Evolutionary conservation across 2,113 vertebrate genomes (phyloP).

Genomic region (Erythrocebus patas): DNA sequence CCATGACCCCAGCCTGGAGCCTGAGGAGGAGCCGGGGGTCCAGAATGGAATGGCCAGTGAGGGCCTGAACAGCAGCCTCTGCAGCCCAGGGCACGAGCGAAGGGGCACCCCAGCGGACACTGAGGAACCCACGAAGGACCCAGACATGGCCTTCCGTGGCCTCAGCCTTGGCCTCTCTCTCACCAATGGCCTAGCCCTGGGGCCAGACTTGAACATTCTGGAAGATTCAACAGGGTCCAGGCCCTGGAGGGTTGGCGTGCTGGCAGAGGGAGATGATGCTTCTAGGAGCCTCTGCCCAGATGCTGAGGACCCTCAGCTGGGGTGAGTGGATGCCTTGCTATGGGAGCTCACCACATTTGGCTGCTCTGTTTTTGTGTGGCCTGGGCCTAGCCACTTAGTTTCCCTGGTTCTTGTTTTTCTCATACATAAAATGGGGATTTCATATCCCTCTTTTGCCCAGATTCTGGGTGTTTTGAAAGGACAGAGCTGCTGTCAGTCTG

Average conservation of each 20-base stretch:
- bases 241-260: constrained; percentile 45
- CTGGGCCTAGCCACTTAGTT: not conserved
- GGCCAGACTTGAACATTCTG: constrained; percentile 33
- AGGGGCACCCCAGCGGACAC: not conserved
- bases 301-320: constrained; percentile 52
- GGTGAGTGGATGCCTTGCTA: constrained; percentile 39
- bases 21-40: not conserved
- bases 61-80: not conserved
- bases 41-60: constrained; percentile 22
- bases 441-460: not conserved
- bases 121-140: not conserved
- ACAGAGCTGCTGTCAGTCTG: not conserved
- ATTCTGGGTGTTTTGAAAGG: constrained; percentile 20
- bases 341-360: not conserved
- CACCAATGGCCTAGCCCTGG: constrained; percentile 62
- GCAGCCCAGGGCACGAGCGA: not conserved
- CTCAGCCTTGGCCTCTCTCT: constrained; percentile 52
- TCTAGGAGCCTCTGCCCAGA: constrained; percentile 40
- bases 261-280: not conserved
- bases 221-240: constrained; percentile 37
- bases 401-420: not conserved
- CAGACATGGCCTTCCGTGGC: not conserved
- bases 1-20: not conserved
- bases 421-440: not conserved
- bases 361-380: not conserved